Evolutionary conservation across 2,888 invertebrate genomes (phyloP).

Genomic region (Cybosia mesomella): DNA sequence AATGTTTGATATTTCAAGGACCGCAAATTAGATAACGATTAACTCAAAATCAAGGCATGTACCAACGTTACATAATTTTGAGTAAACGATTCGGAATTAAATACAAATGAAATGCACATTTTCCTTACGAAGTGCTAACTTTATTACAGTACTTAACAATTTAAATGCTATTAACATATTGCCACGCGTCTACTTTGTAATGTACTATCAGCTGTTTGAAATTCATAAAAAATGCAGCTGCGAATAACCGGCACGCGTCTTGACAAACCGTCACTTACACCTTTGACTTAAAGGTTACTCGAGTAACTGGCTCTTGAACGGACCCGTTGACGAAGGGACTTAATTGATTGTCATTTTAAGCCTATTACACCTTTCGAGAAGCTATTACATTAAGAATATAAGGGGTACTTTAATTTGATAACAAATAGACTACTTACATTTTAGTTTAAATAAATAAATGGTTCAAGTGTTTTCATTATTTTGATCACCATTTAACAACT

Average conservation of each 20-base stretch:
- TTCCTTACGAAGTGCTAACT: background rate
- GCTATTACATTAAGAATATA: slow-evolving; percentile 42
- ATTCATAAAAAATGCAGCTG: slow-evolving; percentile 58
- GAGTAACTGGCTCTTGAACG: slow-evolving; percentile 46
- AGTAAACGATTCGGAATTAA: background rate
- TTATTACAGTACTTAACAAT: background rate
- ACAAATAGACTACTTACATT: slow-evolving; percentile 38
- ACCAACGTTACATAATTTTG: background rate
- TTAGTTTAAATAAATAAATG: slow-evolving; percentile 29
- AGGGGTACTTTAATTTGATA: slow-evolving; percentile 34
- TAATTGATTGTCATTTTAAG: slow-evolving; percentile 54
- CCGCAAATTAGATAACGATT: too few relatives aligned
- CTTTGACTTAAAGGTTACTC: slow-evolving; percentile 63
- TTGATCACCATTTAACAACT: slow-evolving; percentile 10
- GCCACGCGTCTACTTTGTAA: slow-evolving; percentile 29
- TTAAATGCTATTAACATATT: slow-evolving; percentile 14
- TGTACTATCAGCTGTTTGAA: slow-evolving; percentile 37
- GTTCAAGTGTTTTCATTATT: slow-evolving; percentile 12
- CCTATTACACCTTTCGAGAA: slow-evolving; percentile 49
- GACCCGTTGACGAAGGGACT: slow-evolving; percentile 35
- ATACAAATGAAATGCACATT: background rate
- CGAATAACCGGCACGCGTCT: slow-evolving; percentile 45
- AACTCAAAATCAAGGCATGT: too few relatives aligned
- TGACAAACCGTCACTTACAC: slow-evolving; percentile 47
- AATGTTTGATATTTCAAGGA: too few relatives aligned